Base-by-base conservation (phyloP, 2,888 invertebrate species). In the Pinctada fucata region DNA sequence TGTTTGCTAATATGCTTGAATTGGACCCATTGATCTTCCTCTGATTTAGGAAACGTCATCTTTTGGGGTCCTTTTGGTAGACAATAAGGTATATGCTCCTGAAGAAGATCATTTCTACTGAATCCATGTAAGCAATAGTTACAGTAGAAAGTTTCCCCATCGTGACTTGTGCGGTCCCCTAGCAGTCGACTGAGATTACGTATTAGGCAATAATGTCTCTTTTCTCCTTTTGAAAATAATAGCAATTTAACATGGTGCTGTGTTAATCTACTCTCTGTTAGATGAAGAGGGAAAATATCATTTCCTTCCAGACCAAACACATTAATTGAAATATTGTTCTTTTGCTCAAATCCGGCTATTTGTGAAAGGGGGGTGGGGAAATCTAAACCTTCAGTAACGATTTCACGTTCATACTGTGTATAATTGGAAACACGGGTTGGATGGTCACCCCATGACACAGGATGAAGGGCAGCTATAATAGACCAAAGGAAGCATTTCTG, bases 401-500 rank as follows among this genome's bases (percentile, higher is more conserved):
- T 13, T 31, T 75, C 78, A 51, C 47, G 3, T 75, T 78, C 75
- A 71, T 75, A 78, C 58, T 74, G 69, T 64, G 48, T 50, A 51
- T 78, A 78, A 50, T 78, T 67, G 45, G 65, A 65, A 2, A 65
- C 78, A 64, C 70, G 74, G 48, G 10, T 8, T 13, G 75, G 63
- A 58, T 75, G 1, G 48, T 75, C 68, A 6, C 13, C 48, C 47
- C 75, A 3, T 31, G 51, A 31, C 10, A 73, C 76, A 10, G 65
- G 48, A 13, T 79, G 74, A 3, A 81, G 58, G 3, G 58, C 47
- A 31, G 75, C 78, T 5, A 82, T n/a, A 0, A 82, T 72, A 50
- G 73, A 68, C 79, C 79, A 82, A 6, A 75, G 8, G 65, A 82
- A 80, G 51, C 79, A 73, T 67, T 73, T 83, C 8, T 83, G 76